phyloP scores from a whole-genome alignment of 2,888 invertebrate species.

The Lepetodrilus schrolli region DNA sequence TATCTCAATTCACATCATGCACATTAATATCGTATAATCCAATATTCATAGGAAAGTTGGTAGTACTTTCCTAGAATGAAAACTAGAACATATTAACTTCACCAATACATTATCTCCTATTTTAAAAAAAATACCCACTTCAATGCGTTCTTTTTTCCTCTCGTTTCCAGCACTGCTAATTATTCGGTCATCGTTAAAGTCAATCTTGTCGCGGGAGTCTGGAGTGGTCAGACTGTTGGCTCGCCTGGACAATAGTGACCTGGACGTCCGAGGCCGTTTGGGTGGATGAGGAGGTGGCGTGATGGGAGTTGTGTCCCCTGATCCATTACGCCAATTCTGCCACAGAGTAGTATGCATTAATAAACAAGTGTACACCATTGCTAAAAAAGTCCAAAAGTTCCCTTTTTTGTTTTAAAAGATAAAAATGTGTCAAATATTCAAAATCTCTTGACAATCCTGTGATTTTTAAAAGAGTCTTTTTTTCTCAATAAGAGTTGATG shows the following conservation, averaged over 20 bases:
- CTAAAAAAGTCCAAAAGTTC: not conserved
- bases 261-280: conserved; percentile 60
- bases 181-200: conserved; percentile 36
- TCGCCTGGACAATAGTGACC: conserved; percentile 52
- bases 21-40: too few species aligned
- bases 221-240: conserved; percentile 61
- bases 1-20: too few species aligned
- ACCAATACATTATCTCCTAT: too few species aligned
- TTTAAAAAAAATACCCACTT: conserved; percentile 53
- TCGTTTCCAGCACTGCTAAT: conserved; percentile 58
- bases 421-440: too few species aligned
- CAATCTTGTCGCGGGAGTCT: conserved; percentile 14
- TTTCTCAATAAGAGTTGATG: too few species aligned
- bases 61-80: too few species aligned
- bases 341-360: not conserved
- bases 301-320: conserved; percentile 54
- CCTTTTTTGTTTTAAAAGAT: not conserved
- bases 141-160: conserved; percentile 57
- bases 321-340: conserved; percentile 4
- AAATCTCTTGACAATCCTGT: too few species aligned
- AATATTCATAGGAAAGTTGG: too few species aligned
- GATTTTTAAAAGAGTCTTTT: too few species aligned
- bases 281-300: conserved; percentile 68
- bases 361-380: not conserved
- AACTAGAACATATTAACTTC: too few species aligned